Percentiles rank a stretch among this genome's conserved stretches.
phyloP scores from a whole-genome alignment of 2,113 vertebrate genomes.

The Menura novaehollandiae region DNA sequence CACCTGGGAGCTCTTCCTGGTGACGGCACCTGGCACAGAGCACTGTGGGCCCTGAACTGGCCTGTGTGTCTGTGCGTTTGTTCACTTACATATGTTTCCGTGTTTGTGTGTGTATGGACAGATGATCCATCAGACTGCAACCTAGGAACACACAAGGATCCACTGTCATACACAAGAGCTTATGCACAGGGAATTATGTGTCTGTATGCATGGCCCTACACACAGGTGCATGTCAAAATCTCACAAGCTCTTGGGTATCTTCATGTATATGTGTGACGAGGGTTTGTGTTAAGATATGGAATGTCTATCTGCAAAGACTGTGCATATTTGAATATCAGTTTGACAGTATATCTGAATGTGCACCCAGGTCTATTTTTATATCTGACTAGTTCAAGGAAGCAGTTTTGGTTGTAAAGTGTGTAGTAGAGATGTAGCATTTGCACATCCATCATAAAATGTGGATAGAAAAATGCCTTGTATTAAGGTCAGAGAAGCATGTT shows the following conservation, averaged over 20 bases:
- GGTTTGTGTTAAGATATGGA: background rate
- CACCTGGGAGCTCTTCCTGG: background rate
- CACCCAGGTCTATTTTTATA: background rate
- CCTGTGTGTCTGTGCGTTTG: accelerated
- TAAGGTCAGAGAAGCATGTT: background rate
- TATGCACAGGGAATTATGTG: background rate
- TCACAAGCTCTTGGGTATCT: background rate
- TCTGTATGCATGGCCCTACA: background rate
- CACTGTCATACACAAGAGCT: accelerated
- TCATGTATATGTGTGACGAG: background rate
- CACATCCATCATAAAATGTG: background rate
- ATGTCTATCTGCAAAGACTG: background rate
- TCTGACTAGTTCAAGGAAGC: background rate
- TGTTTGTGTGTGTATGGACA: background rate
- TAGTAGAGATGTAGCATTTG: background rate
- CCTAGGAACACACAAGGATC: background rate
- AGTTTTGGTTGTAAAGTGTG: background rate
- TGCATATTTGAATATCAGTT: background rate
- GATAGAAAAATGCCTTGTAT: background rate
- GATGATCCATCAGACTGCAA: background rate
- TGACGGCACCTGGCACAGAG: accelerated
- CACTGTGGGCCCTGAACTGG: accelerated
- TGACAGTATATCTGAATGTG: background rate
- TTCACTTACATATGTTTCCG: accelerated
- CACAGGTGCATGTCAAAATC: background rate